Base-by-base conservation (phyloP, 2,888 invertebrate species). In the Spilarctia lutea region DNA sequence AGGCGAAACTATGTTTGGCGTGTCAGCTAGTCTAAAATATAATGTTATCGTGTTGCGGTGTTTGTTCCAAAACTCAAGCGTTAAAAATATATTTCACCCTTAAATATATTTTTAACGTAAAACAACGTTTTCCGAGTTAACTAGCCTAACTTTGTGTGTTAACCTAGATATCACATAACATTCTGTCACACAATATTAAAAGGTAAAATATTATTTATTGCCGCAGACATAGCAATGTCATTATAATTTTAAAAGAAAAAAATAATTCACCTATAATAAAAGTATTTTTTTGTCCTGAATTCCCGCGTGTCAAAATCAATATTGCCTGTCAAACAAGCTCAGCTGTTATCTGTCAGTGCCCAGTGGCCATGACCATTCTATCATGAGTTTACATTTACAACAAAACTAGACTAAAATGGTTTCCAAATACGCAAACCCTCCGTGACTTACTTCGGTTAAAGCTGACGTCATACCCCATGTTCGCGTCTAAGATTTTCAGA, bases 351-450 rank as follows among this genome's bases (percentile, higher is more conserved):
- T 27, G 56, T 83, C 83, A 83, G 39, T 75, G 27, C 74, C 69
- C 70, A n/a, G 1, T 3, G 39, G 39, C 42, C 16, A 42, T 45
- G 45, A 45, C 45, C 35, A 27, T 4, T 39, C 3, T 66, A 65
- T 72, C 30, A n/a, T 24, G 24, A 65, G 48, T 69, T 69, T 33
- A 39, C 65, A 45, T 69, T 69, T 33, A 39, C 65, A 45, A 48
- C 45, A 71, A 71, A 68, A 71, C 20, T 35, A 71, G 7, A 74
- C 69, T 88, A 86, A 70, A 68, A 84, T 85, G 84, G 83, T 82
- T 86, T 75, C 83, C 85, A 85, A 81, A 84, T 81, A 68, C 60
- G 69, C 76, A 81, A 83, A 84, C 80, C 72, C 75, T 74, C 78
- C 78, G 60, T 79, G 45, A 73, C 68, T 73, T 68, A 72, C 73